Evolutionary conservation across 2,113 vertebrate species (phyloP), one percentile per base, ranked within the genome.

Genomic region (Emberiza fucata): DNA sequence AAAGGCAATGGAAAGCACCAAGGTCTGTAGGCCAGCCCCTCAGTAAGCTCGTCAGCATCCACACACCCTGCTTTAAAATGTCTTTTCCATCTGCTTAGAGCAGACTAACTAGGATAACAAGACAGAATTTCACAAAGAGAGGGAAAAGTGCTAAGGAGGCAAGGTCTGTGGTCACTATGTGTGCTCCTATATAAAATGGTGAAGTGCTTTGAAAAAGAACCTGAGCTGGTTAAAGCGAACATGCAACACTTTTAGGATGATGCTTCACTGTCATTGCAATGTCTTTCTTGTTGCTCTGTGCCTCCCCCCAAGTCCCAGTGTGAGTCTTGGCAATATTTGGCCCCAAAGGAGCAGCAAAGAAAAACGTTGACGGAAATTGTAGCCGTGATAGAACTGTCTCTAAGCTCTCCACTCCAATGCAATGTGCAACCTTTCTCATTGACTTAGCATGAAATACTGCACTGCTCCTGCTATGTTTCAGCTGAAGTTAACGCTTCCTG

Each of bases 121-220:
- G 22, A 56, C 3, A 70, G 40, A 44, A n/a, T 44, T 57, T 83
- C 37, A 50, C 13, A 31, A 53, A 87, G 48, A 35, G 60, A 48
- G 4, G 9, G n/a, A 47, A 72, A 57, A 14, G 1, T 28, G 29
- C 23, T 19, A 14, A 75, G 42, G 33, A 15, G 4, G 28, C 48
- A n/a, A 47, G 18, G 24, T 40, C 25, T 5, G 4, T 12, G 20
- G 47, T 12, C 0, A 0, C 2, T 22, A 4, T 20, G 28, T 16
- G 17, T 20, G 14, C 14, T 15, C 6, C 2, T n/a, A 6, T 6
- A 35, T 10, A 47, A 82, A 92, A 60, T 6, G 12, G 20, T 44
- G 37, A 77, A 72, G 24, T 22, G n/a, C 25, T 44, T 33, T 60
- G 42, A n/a, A 51, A 81, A 76, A 60, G n/a, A 24, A 69, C 39